Evolutionary conservation across 2,113 vertebrate genomes (phyloP), one percentile per base, ranked within the genome.

Genomic region (Ptyas mucosa): DNA sequence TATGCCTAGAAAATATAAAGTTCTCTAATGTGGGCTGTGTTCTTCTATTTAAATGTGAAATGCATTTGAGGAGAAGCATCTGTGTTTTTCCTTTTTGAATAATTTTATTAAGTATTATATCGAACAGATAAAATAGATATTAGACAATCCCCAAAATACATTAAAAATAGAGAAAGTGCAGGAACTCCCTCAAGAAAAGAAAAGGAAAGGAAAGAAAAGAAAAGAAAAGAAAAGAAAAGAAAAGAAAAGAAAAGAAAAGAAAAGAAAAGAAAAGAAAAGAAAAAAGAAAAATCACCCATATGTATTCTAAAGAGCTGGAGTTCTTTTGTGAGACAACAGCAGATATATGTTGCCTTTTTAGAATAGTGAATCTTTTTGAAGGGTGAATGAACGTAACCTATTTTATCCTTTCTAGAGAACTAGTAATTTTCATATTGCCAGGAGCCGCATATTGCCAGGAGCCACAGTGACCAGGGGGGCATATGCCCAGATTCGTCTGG

Each of bases 21-120:
- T 54, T 12, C 85, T 20, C 90, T 94, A 95, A 92, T 7, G 1
- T 21, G 75, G 53, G 24, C 52, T 93, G 89, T 92, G 88, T 93
- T 94, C 93, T 39, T 69, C 6, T 52, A 43, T 55, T 93, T 3
- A 43, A 85, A 8, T 54, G 87, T 18, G 14, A 0, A 1, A 43
- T 39, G 7, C 29, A 34, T 46, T 23, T 57, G 34, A 12, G 88
- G 8, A 43, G n/a, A 89, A 53, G 7, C 9, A 24, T 12, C 10
- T 24, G 53, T 87, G 29, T 15, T 87, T 87, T 29, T 26, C 49
- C 49, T 87, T 87, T 87, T 29, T 20, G n/a, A 64, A 64, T 64
- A 64, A 14, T 64, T 64, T 64, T 64, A 64, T 64, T n/a, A 29
- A 64, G 11, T 64, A 64, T 64, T 64, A 64, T 64, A 64, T 64